These are phyloP conservation scores for Aegotheles bennettii DNA, from an alignment of 2,113 vertebrate genomes.

Conservation along the genomic window DNA sequence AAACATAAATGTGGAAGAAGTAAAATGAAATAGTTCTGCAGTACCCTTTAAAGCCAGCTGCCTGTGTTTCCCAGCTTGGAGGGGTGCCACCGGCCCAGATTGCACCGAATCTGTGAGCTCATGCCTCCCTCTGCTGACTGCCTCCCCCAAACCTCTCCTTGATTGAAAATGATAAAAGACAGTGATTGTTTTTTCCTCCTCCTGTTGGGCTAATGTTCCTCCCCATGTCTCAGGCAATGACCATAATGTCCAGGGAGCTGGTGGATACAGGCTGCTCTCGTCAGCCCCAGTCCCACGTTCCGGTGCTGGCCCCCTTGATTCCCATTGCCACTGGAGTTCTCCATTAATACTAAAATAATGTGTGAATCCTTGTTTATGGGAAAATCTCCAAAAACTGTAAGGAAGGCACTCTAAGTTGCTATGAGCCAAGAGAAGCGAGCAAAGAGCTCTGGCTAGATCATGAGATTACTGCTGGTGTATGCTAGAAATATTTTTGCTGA, in stretches of 20 bases:
- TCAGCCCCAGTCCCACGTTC: background rate
- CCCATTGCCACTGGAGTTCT: background rate
- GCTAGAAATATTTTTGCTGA: background rate
- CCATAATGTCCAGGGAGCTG: fast-evolving
- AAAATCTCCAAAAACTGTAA: background rate
- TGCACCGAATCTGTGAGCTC: background rate
- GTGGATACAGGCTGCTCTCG: fast-evolving
- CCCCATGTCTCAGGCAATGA: fast-evolving
- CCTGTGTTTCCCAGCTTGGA: background rate
- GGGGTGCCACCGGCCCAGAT: background rate
- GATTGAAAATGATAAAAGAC: background rate
- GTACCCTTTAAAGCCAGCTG: background rate
- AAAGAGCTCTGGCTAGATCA: background rate
- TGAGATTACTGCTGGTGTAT: background rate
- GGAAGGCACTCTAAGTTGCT: background rate
- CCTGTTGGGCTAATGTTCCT: background rate
- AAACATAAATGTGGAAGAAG: background rate
- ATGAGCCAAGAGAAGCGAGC: background rate
- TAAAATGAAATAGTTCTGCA: background rate
- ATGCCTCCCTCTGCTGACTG: conserved; percentile 46
- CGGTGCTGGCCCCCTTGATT: background rate
- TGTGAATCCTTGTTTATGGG: background rate
- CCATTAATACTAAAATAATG: background rate
- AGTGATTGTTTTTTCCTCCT: fast-evolving
- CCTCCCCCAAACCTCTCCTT: background rate